Evolutionary conservation across 2,888 invertebrate species (phyloP).

Genomic region (Archips crataeganus): DNA sequence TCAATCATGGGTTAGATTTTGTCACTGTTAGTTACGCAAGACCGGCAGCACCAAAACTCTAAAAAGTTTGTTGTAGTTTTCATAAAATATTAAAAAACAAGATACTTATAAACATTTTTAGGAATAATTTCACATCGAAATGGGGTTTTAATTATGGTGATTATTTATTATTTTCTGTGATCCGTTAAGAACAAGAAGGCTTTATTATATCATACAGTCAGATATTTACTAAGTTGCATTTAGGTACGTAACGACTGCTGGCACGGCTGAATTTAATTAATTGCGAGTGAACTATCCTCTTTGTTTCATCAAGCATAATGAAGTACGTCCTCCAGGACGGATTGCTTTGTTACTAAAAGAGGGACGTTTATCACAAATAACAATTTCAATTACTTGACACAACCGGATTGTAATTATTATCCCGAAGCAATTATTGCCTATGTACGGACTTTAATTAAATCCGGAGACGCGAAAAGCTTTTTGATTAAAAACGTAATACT

Average conservation of each 20-base stretch:
- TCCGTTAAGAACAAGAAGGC: too few relatives aligned
- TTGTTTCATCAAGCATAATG: slow-evolving; percentile 30
- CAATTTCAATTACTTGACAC: slow-evolving; percentile 63
- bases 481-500: slow-evolving; percentile 66
- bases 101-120: too few relatives aligned
- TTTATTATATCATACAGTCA: neutral
- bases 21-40: too few relatives aligned
- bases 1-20: too few relatives aligned
- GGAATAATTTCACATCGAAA: too few relatives aligned
- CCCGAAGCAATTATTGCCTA: slow-evolving; percentile 69
- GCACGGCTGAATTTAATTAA: slow-evolving; percentile 19
- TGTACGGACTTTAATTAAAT: slow-evolving; percentile 77
- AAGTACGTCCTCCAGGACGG: slow-evolving; percentile 24
- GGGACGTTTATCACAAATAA: slow-evolving; percentile 41
- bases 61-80: too few relatives aligned
- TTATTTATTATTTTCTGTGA: too few relatives aligned
- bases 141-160: too few relatives aligned
- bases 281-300: slow-evolving; percentile 15
- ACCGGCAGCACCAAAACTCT: too few relatives aligned
- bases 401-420: slow-evolving; percentile 64
- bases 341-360: slow-evolving; percentile 28
- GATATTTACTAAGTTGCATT: slow-evolving; percentile 2
- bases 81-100: too few relatives aligned
- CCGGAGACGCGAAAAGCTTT: slow-evolving; percentile 57
- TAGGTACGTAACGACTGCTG: neutral